These are phyloP conservation scores for Shinisaurus crocodilurus DNA, from an alignment of 2,113 vertebrate genomes.

Conservation along the genomic window DNA sequence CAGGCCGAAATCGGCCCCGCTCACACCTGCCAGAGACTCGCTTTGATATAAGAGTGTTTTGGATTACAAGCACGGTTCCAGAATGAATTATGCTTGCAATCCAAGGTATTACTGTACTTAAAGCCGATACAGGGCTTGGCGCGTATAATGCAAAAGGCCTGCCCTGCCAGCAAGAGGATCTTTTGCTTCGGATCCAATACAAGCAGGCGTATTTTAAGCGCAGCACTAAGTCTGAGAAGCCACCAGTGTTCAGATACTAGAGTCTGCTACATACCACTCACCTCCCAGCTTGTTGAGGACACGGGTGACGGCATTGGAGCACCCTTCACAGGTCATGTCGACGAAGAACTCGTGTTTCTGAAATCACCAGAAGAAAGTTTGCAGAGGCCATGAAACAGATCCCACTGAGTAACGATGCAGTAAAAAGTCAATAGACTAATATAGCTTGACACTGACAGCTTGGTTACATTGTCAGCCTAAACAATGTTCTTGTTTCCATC, in stretches of 20 bases:
- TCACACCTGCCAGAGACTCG: too few species aligned
- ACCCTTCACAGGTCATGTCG: slow-evolving; percentile 96
- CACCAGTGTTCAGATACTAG: neutral
- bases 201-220: neutral
- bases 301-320: slow-evolving; percentile 87
- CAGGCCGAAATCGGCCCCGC: too few species aligned
- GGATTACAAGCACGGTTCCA: too few species aligned
- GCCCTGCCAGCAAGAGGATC: neutral
- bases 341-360: slow-evolving; percentile 97
- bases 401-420: neutral
- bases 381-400: neutral
- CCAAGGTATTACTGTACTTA: too few species aligned
- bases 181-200: neutral
- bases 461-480: neutral
- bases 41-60: too few species aligned
- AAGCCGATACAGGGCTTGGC: neutral
- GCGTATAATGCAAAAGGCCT: neutral
- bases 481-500: neutral
- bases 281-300: slow-evolving; percentile 89
- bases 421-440: neutral
- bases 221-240: neutral
- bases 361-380: neutral
- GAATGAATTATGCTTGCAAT: too few species aligned
- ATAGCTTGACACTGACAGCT: neutral
- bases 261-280: slow-evolving; percentile 63